These are phyloP conservation scores for Chauna torquata DNA, from an alignment of 2,113 vertebrate genomes.

Conservation along the genomic window DNA sequence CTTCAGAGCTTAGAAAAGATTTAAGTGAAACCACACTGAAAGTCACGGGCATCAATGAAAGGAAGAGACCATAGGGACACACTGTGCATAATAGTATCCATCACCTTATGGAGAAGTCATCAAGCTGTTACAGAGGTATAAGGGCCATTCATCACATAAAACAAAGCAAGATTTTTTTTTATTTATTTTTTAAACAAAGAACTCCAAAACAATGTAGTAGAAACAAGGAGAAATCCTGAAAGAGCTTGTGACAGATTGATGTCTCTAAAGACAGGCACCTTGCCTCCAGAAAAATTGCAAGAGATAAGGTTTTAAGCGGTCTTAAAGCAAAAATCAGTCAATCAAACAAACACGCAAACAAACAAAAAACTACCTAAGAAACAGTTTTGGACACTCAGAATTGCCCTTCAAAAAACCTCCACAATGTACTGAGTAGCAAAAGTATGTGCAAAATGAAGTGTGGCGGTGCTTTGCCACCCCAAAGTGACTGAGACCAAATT, in stretches of 20 bases:
- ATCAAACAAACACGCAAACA: neutral
- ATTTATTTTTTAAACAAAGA: neutral
- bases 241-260: neutral
- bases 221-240: neutral
- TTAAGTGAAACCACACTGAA: neutral
- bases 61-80: fast-evolving
- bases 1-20: neutral
- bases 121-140: neutral
- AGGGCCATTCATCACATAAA: neutral
- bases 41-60: neutral
- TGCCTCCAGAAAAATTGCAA: neutral
- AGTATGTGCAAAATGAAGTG: neutral
- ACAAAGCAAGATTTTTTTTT: neutral
- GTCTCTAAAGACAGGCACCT: neutral
- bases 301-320: neutral
- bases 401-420: neutral
- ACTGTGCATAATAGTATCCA: neutral
- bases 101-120: neutral
- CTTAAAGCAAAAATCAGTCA: neutral
- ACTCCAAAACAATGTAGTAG: neutral
- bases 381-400: neutral
- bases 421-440: neutral
- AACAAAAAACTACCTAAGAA: neutral
- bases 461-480: neutral
- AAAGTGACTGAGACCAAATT: neutral